Evolutionary conservation across 2,888 invertebrate genomes (phyloP), one percentile per base, ranked within the genome.

Genomic region (Liodrosophila aerea): DNA sequence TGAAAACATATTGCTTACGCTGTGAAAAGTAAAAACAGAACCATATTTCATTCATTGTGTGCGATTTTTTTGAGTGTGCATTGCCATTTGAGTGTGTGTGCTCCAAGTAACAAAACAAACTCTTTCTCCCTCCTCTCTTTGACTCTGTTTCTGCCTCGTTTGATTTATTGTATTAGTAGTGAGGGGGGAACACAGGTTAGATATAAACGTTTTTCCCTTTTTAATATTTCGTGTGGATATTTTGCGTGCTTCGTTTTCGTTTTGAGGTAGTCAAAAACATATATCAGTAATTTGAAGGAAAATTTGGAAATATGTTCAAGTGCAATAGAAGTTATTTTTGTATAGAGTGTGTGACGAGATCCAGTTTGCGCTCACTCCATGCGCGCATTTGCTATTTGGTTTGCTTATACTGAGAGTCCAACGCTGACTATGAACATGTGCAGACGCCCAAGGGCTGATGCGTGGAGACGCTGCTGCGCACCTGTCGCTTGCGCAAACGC

Each of bases 341-440:
- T 56, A 54, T 56, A n/a, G 53, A 57, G 51, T 64, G 52, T 49
- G 53, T 76, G 76, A 61, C 72, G 81, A 81, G 81, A 74, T 81
- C 85, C 86, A 64, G 46, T 50, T 64, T n/a, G 54, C 69, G 61
- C 73, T 29, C 52, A 64, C n/a, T 66, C 72, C 73, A 27, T 51
- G 54, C 52, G 73, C 62, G 50, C 67, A 39, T 72, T 56, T 49
- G 51, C 44, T 58, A 47, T 59, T 56, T 70, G 41, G 44, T 49
- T 37, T 60, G 33, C 56, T 13, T 7, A 12, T 7, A 12, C 0
- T 7, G 4, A 12, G 56, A 47, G 43, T 84, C 70, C 72, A 69
- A 45, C 86, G 76, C 81, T 76, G 85, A 88, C 89, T 89, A 90
- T 88, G 89, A 90, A 88, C 89, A 90, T 88, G 90, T 88, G 86